phyloP scores from a whole-genome alignment of 2,113 vertebrate genomes.

The Bostrychus sinensis region DNA sequence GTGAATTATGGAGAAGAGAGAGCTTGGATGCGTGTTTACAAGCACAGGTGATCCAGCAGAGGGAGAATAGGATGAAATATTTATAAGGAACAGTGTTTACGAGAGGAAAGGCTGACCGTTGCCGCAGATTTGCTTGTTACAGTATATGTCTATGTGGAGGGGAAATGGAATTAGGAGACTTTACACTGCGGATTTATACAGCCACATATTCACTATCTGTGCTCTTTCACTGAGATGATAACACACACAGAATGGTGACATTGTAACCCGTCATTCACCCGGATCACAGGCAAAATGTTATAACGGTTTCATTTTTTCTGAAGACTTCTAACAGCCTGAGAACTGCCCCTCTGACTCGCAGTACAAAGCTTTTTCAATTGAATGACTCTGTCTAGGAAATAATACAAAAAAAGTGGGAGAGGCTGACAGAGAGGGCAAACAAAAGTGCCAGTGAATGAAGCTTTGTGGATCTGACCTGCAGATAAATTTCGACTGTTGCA shows the following conservation, averaged over 20 bases:
- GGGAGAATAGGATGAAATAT: constrained; percentile 64
- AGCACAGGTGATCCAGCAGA: constrained; percentile 65
- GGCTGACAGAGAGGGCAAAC: not conserved
- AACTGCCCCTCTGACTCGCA: constrained; percentile 31
- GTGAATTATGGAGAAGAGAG: constrained; percentile 47
- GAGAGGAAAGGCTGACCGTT: constrained; percentile 41
- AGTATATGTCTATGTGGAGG: constrained; percentile 24
- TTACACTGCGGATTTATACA: constrained; percentile 26
- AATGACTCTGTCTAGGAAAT: not conserved
- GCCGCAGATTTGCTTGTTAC: constrained; percentile 19
- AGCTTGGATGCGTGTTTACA: constrained; percentile 22
- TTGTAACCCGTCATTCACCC: constrained; percentile 24
- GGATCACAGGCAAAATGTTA: constrained; percentile 23
- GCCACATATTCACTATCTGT: constrained; percentile 12
- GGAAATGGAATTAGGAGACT: constrained; percentile 34
- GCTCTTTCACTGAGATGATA: constrained; percentile 9
- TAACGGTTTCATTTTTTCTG: not conserved
- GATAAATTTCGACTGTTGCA: no score
- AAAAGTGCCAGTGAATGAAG: constrained; percentile 1
- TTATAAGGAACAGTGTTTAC: constrained; percentile 63
- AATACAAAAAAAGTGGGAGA: not conserved
- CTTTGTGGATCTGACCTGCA: not conserved
- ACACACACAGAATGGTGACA: constrained; percentile 29
- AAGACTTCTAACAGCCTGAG: not conserved
- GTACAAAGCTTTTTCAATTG: constrained; percentile 31